A percentile compares a stretch with the other conserved stretches of the same genome.
These are phyloP conservation scores for Belgica antarctica DNA, from an alignment of 2,888 invertebrate genomes.

Conservation along the genomic window DNA sequence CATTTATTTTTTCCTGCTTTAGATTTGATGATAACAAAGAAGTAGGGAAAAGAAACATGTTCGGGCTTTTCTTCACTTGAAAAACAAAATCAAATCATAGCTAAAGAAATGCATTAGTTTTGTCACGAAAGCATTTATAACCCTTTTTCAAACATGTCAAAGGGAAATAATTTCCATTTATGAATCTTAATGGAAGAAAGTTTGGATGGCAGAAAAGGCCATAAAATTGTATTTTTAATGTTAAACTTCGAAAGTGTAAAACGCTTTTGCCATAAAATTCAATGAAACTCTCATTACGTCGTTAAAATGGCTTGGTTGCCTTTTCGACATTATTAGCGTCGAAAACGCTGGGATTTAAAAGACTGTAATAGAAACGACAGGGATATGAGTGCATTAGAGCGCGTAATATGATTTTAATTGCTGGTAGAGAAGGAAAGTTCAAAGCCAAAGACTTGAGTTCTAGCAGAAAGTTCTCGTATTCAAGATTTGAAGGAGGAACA, in stretches of 20 bases:
- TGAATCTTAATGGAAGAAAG: constrained; percentile 9
- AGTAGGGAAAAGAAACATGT: background rate
- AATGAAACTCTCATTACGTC: background rate
- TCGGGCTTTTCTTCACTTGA: background rate
- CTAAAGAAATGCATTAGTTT: constrained; percentile 42
- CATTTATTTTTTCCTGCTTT: constrained; percentile 7
- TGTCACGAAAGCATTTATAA: constrained; percentile 31
- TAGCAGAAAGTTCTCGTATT: too few species aligned
- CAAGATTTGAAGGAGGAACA: too few species aligned
- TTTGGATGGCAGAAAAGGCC: background rate
- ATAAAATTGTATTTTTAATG: background rate
- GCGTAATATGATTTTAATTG: constrained; percentile 42
- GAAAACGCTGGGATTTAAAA: background rate
- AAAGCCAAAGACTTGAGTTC: background rate
- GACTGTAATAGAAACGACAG: background rate
- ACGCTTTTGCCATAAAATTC: background rate
- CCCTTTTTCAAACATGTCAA: background rate
- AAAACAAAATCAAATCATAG: background rate
- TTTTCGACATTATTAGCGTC: background rate
- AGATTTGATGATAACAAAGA: background rate
- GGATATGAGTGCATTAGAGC: constrained; percentile 38
- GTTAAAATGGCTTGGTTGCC: background rate
- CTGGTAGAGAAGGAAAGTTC: constrained; percentile 1
- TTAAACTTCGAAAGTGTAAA: constrained; percentile 5
- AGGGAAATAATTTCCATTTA: constrained; percentile 20